Base-by-base conservation (phyloP, 2,888 invertebrate species). In the Eristalinus aeneus region DNA sequence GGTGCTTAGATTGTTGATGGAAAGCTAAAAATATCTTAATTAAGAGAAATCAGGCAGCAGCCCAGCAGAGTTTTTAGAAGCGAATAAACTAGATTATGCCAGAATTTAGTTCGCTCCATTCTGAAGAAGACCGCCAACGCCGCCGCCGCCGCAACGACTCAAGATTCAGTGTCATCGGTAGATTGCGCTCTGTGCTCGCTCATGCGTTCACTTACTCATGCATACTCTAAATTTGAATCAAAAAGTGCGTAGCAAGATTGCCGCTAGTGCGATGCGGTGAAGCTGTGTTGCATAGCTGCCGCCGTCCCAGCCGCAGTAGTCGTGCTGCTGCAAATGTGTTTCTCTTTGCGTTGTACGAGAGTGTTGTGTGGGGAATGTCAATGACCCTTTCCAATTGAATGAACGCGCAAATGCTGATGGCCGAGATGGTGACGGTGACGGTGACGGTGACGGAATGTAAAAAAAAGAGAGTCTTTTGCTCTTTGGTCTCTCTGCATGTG, bases 331-430 rank as follows among this genome's bases (percentile, higher is more conserved):
- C 39, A 46, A 60, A 72, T 65, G 46, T 76, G 10, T 68, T 61
- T 71, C 46, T 60, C 22, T 69, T 69, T 71, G 71, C 71, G 75
- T 69, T 76, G 71, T 85, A 46, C 61, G 56, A 58, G 69, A 69
- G 56, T n/a, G n/a, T 39, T 63, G 58, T 72, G 65, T 68, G 73
- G 39, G 69, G 79, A 72, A 69, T 73, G 85, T 85, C 85, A 77
- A 64, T 81, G 85, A 85, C 72, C 85, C 71, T 85, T 85, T 85
- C 76, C 85, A 85, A 85, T 77, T 80, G 81, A 85, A 85, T 85
- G 76, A 85, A 73, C 76, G 53, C 72, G 65, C 73, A 71, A 72
- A 79, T 79, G 76, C 58, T 79, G 79, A 67, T 61, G 67, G 56
- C 9, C 11, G 58, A 63, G 72, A 65, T 76, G 46, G 72, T 77